Evolutionary conservation across 1,140 invertebrate species (phyloP).

Genomic region (Diorhabda sublineata): DNA sequence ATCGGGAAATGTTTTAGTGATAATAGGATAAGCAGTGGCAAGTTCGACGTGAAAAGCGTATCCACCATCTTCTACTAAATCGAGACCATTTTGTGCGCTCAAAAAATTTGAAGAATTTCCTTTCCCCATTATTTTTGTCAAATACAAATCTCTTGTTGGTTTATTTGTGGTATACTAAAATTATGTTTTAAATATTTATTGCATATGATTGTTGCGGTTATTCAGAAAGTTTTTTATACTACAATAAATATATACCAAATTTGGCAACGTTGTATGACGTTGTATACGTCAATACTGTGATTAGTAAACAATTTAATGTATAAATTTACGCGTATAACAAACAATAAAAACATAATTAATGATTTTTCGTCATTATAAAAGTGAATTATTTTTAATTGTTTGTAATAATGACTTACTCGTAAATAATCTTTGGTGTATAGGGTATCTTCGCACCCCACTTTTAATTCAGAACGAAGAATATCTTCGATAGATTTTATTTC

Average conservation of each 20-base stretch:
- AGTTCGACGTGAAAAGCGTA: constrained; percentile 40
- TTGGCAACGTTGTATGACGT: too few relatives aligned
- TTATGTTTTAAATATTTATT: too few relatives aligned
- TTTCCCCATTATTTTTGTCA: constrained; percentile 4
- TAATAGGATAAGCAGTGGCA: constrained; percentile 36
- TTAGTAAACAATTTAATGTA: too few relatives aligned
- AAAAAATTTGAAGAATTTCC: constrained; percentile 23
- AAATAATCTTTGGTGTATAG: constrained; percentile 33
- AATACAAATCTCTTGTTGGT: background rate
- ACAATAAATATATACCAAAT: too few relatives aligned
- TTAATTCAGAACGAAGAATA: constrained; percentile 29
- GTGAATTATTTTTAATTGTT: too few relatives aligned
- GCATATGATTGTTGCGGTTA: too few relatives aligned
- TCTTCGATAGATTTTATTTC: constrained; percentile 56
- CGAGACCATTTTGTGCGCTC: constrained; percentile 25
- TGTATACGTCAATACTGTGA: too few relatives aligned
- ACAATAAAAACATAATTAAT: too few relatives aligned
- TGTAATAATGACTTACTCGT: constrained; percentile 14
- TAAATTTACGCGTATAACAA: too few relatives aligned
- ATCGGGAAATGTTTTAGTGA: constrained; percentile 31
- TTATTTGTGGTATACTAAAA: constrained; percentile 9
- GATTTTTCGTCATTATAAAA: too few relatives aligned
- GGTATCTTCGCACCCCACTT: constrained; percentile 33
- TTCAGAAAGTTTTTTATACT: too few relatives aligned
- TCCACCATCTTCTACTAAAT: constrained; percentile 31